Evolutionary conservation across 1,140 invertebrate species (phyloP), one percentile per base, ranked within the genome.

Genomic region (Danaus melanippus): DNA sequence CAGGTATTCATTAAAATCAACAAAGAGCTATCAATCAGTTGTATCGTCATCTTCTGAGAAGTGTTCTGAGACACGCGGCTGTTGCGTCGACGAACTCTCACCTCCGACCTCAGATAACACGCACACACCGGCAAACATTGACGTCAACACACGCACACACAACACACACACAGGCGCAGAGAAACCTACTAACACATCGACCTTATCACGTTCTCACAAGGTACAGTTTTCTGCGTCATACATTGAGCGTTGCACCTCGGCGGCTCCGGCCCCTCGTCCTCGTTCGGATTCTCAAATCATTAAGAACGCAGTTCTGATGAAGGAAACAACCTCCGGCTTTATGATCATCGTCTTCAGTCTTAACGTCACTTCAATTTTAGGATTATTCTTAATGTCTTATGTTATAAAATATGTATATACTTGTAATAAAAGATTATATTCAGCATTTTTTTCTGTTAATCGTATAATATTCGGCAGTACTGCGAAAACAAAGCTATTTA

Each of bases 1-100:
- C 55, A 58, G 60, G 61, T 63, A 53, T 52, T 57, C 46, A 52
- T 50, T 51, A 56, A 50, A 48, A 54, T 12, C 48, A 68, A 83
- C 76, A 83, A 80, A 80, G 76, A 68, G 72, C 71, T 49, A 80
- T 80, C 67, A 79, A 79, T 80, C 77, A 79, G 56, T 12, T 50
- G 48, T 66, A 66, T 66, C 63, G 56, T 64, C 21, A 32, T 32
- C 62, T 79, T 81, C 78, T 60, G 58, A 77, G 76, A 78, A 76
- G 59, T 67, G 67, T 65, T 60, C 56, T 53, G 44, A 62, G 60
- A 69, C 74, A 77, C 75, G 76, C 75, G 74, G 69, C 64, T 55
- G 60, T 69, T 67, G 69, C 69, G 74, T 71, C 69, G 68, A 55
- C 75, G 76, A 67, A 72, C 79, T 77, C 78, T 80, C 79, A 80